A percentile compares a stretch with the other conserved stretches of the same genome.
phyloP scores from a whole-genome alignment of 1,140 invertebrate species.

The Bombus superbus region DNA sequence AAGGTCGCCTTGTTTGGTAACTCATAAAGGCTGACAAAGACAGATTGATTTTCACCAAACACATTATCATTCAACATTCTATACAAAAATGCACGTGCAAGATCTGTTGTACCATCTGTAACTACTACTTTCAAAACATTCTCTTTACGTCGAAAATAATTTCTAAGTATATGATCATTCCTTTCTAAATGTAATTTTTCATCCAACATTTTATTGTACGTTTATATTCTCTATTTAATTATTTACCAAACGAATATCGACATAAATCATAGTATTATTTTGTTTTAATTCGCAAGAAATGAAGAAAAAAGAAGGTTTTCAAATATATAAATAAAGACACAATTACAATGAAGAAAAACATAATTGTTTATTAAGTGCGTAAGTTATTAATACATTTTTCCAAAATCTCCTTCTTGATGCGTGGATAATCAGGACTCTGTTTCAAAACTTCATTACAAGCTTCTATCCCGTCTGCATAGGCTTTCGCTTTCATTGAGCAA shows the following conservation, averaged over 20 bases:
- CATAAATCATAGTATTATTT: background rate
- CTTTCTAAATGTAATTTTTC: background rate
- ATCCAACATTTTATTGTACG: background rate
- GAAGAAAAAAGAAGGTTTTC: background rate
- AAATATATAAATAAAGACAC: background rate
- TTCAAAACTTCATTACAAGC: constrained; percentile 92
- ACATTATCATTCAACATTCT: constrained; percentile 38
- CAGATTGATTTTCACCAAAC: constrained; percentile 45
- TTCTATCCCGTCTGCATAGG: constrained; percentile 93
- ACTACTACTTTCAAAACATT: constrained; percentile 43
- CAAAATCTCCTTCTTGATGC: constrained; percentile 95
- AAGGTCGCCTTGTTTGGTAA: background rate
- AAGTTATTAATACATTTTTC: constrained; percentile 96
- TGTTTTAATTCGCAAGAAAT: background rate
- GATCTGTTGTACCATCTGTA: constrained; percentile 48
- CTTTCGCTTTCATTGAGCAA: constrained; percentile 95
- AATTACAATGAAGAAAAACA: background rate
- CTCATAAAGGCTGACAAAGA: constrained; percentile 50
- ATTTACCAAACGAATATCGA: background rate
- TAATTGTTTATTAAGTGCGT: constrained; percentile 83
- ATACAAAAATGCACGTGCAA: constrained; percentile 41
- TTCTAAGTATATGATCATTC: background rate
- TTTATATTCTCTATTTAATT: no score
- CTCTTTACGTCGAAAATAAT: background rate
- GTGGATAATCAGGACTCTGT: constrained; percentile 93